phyloP scores from a whole-genome alignment of 2,797 vertebrate genomes.

The Anguilla pacifica region DNA sequence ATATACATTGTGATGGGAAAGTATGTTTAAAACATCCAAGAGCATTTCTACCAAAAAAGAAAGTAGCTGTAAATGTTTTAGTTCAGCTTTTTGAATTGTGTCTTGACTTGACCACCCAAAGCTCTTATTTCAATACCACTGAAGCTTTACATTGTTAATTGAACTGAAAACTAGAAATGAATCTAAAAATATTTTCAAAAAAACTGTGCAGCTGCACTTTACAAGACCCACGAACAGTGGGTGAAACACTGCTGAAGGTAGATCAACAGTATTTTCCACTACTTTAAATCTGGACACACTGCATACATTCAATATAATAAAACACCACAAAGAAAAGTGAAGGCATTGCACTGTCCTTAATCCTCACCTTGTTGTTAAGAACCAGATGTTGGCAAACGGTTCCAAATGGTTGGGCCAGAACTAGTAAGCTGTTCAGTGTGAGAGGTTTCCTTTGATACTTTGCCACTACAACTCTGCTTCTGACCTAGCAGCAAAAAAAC shows the following conservation, averaged over 20 bases:
- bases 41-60: not conserved
- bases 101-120: not conserved
- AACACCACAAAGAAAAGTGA: not conserved
- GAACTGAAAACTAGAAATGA: too few species aligned
- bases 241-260: not conserved
- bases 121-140: not conserved
- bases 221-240: not conserved
- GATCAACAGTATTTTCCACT: not conserved
- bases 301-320: not conserved
- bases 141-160: not conserved
- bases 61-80: not conserved
- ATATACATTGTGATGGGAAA: not conserved
- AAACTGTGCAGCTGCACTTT: not conserved
- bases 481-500: slow-evolving; percentile 52
- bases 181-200: too few species aligned
- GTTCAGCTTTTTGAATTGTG: not conserved
- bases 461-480: slow-evolving; percentile 74
- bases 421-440: slow-evolving; percentile 67
- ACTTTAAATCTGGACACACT: not conserved
- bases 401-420: slow-evolving; percentile 69
- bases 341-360: not conserved
- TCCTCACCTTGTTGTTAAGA: slow-evolving; percentile 75
- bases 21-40: not conserved
- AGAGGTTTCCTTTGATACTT: slow-evolving; percentile 70
- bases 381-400: slow-evolving; percentile 67